phyloP scores from a whole-genome alignment of 1,140 invertebrate species.

The Drosophila equinoxialis region DNA sequence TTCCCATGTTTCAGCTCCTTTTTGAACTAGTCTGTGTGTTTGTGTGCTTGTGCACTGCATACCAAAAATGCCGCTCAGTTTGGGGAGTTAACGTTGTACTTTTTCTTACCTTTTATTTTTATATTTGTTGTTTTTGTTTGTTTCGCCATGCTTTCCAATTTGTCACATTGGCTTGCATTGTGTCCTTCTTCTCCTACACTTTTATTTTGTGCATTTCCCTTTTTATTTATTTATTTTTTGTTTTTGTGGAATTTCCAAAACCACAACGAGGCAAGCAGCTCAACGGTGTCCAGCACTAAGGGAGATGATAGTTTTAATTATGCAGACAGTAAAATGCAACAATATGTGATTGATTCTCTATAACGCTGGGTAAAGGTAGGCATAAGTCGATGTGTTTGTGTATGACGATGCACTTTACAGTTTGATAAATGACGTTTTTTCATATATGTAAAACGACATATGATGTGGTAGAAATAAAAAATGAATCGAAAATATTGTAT shows the following conservation, averaged over 20 bases:
- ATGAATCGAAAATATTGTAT: neutral
- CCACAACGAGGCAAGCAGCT: conserved; percentile 22
- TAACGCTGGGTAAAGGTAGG: neutral
- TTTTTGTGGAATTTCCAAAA: conserved; percentile 23
- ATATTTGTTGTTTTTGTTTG: conserved; percentile 30
- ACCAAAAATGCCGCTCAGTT: conserved; percentile 6
- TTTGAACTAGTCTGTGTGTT: conserved; percentile 7
- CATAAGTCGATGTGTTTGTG: neutral
- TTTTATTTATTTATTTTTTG: conserved; percentile 30
- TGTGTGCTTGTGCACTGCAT: conserved; percentile 22
- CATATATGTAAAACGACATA: conserved; percentile 3
- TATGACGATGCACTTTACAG: conserved; percentile 12
- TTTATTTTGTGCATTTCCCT: conserved; percentile 50
- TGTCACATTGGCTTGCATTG: conserved; percentile 58
- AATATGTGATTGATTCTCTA: conserved; percentile 53
- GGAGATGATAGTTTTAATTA: conserved; percentile 64
- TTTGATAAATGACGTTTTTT: conserved; percentile 28
- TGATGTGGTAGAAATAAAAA: conserved; percentile 6
- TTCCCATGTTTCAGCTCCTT: conserved; percentile 21
- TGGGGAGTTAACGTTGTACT: conserved; percentile 14
- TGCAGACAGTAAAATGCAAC: conserved; percentile 43
- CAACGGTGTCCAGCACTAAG: conserved; percentile 14
- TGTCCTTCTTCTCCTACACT: conserved; percentile 35
- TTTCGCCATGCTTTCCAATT: conserved; percentile 64
- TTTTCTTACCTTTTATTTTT: conserved; percentile 34